Percentiles rank a stretch among this genome's conserved stretches.
Conservation (phyloP, 2,888 invertebrate species). For the Allolobophora icterica region DNA sequence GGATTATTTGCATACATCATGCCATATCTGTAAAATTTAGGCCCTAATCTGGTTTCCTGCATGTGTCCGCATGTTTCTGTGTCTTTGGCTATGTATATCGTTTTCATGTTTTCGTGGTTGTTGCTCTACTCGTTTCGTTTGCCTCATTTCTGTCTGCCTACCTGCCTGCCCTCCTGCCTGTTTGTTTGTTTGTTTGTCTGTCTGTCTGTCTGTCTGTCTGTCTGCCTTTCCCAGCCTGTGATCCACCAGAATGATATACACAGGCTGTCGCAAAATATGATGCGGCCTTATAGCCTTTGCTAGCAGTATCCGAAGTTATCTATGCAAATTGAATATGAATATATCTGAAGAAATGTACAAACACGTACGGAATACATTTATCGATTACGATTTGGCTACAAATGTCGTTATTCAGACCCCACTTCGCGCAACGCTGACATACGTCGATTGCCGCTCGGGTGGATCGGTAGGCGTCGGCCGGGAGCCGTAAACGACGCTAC, state of each 20-base stretch:
- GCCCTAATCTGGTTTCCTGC: neutral
- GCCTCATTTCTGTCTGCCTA: too few species aligned
- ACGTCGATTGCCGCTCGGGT: too few species aligned
- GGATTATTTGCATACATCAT: neutral
- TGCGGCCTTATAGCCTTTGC: neutral
- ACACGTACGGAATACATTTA: slow-evolving; percentile 6
- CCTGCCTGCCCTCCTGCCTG: neutral
- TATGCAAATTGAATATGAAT: slow-evolving; percentile 9
- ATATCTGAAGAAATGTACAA: neutral
- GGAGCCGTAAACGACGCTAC: neutral
- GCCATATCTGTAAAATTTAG: neutral
- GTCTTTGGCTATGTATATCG: neutral
- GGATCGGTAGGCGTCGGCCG: neutral
- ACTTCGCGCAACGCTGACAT: neutral
- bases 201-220: neutral
- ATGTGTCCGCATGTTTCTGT: neutral
- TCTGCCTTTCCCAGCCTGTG: neutral
- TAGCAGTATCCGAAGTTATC: neutral
- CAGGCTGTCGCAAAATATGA: neutral
- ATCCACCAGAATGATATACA: neutral
- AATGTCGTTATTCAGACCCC: neutral
- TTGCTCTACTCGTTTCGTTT: too few species aligned
- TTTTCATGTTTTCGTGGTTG: neutral
- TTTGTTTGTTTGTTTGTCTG: neutral
- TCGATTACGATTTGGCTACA: neutral